phyloP scores from a whole-genome alignment of 2,113 vertebrate genomes.

The Suricata suricatta region DNA sequence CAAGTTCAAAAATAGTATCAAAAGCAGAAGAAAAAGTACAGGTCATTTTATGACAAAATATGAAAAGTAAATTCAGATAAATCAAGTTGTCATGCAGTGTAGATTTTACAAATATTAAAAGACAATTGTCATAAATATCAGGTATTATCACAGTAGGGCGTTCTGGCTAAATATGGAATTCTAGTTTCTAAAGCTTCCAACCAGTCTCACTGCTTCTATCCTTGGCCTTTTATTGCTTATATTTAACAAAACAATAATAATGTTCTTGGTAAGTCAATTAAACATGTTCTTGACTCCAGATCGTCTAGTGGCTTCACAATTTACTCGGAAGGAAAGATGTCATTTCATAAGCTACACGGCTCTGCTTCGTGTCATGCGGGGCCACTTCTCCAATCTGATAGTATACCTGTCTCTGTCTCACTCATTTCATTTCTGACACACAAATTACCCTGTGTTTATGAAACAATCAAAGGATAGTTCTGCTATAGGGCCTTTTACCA shows the following conservation, averaged over 20 bases:
- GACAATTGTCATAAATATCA: neutral
- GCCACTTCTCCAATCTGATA: neutral
- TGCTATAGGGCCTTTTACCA: neutral
- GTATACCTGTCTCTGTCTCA: neutral
- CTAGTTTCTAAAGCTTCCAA: neutral
- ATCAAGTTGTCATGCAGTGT: neutral
- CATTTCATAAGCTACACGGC: neutral
- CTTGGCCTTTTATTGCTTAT: neutral
- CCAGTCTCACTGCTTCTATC: neutral
- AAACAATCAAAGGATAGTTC: neutral
- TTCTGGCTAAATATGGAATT: neutral
- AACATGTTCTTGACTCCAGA: neutral
- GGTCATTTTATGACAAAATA: neutral
- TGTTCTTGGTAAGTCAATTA: neutral
- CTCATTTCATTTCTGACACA: neutral
- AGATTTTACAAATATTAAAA: neutral
- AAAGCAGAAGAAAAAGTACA: neutral
- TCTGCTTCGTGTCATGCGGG: neutral
- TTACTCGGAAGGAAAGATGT: neutral
- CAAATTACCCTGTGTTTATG: neutral
- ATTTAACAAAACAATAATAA: neutral
- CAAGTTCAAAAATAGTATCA: neutral
- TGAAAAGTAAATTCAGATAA: neutral
- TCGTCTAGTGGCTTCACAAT: neutral
- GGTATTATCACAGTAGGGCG: neutral